Base-by-base conservation (phyloP, 2,113 vertebrate genomes). In the Phalacrocorax pelagicus region DNA sequence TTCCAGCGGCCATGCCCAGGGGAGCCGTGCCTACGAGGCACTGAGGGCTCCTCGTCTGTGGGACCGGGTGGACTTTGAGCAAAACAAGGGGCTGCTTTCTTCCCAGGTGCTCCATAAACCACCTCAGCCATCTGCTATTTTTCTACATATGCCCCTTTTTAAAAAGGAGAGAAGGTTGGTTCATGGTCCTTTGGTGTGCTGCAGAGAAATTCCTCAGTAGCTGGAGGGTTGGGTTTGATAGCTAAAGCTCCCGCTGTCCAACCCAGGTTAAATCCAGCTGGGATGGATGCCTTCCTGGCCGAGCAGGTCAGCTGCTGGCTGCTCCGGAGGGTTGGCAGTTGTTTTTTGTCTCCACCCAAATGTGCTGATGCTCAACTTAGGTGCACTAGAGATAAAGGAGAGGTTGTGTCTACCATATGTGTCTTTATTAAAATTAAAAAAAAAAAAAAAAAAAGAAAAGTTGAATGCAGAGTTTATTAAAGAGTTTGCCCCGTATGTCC, bases 191-290 rank as follows among this genome's bases (percentile, higher is more conserved):
- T 49, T 4, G 21, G 23, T 26, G 44, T 5, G 17, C 44, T 12
- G 21, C 38, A 11, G 59, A 44, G 58, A 27, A 24, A 8, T 15
- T 36, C 69, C 49, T 19, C 1, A 2, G 34, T 34, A 8, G 24
- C 54, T 23, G 67, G 15, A 57, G 36, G 6, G 23, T 55, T 8
- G 46, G 55, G 0, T 57, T 71, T 20, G 36, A 4, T 3, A 34
- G 4, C 11, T 19, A 9, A 9, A n/a, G 47, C 7, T 2, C 20
- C 12, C 0, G 0, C 5, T 29, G 58, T 52, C 78, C n/a, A 2
- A 1, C 5, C 17, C 4, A 1, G 15, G 14, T 44, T 19, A 24
- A 34, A 86, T 40, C 66, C 80, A 11, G 0, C 4, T 4, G 49
- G 81, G 54, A 23, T 52, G 3, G n/a, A 34, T 5, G 9, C 34